Base-by-base conservation (phyloP, 2,888 invertebrate genomes). In the Anoncus sp. region DNA sequence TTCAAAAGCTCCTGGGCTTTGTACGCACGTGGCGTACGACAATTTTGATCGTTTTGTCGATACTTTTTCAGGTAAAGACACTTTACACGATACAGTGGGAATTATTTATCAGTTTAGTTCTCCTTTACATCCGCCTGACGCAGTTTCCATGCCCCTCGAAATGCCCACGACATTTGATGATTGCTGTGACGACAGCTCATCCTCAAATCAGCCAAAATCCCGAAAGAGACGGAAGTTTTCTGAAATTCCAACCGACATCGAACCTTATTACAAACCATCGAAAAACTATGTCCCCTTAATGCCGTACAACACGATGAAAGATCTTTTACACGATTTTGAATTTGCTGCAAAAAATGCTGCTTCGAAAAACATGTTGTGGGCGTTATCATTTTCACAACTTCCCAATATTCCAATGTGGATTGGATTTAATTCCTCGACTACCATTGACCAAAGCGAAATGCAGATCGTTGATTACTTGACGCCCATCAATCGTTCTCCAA, bases 51-150 rank as follows among this genome's bases (percentile, higher is more conserved):
- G 49, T 22, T 49, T 49, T 4, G 49, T 49, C 14, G 24, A 49
- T 9, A 49, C 49, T 4, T 9, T 7, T 22, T 49, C 49, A 14
- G 49, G 49, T 2, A 24, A 22, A 22, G 49, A 49, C 18, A 49
- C 49, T 24, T 22, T 49, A 7, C 24, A 49, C 14, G 49, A 49
- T 2, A 49, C 24, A 6, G 16, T 27, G 27, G 27, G 31, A 14
- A 31, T 53, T n/a, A n/a, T 53, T 51, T 51, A 51, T 51, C 31
- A 31, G 5, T 47, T 47, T n/a, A n/a, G n/a, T n/a, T n/a, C n/a
- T n/a, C n/a, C n/a, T n/a, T n/a, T n/a, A n/a, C n/a, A n/a, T n/a
- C n/a, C n/a, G n/a, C n/a, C n/a, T 43, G 43, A 43, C 10, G 43
- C n/a, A 43, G 43, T 43, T 43, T n/a, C 7, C n/a, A 43, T 43